Percentiles rank a stretch among this genome's conserved stretches.
These are phyloP conservation scores for Muscidifurax raptorellus DNA, from an alignment of 1,140 invertebrate genomes.

Conservation along the genomic window DNA sequence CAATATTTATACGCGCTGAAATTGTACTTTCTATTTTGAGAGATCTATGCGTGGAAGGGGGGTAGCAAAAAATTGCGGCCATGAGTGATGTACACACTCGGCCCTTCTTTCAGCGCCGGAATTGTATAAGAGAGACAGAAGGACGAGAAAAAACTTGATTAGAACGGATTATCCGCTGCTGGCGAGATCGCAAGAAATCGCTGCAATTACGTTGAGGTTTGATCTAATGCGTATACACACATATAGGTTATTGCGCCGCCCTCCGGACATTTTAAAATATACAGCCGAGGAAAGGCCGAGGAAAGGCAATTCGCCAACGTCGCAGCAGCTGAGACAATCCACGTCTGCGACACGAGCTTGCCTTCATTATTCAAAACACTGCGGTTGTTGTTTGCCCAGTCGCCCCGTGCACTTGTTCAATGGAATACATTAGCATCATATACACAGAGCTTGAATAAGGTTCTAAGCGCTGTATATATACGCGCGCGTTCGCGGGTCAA, in stretches of 20 bases:
- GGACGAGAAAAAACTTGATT: too few species aligned
- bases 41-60: too few species aligned
- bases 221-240: too few species aligned
- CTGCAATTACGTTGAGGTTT: too few species aligned
- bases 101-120: background rate
- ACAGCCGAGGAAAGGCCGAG: background rate
- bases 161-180: background rate
- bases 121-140: too few species aligned
- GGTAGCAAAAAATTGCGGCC: background rate
- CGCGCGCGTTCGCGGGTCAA: background rate
- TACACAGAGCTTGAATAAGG: slow-evolving; percentile 54
- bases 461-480: background rate
- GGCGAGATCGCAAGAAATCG: background rate
- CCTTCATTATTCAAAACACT: slow-evolving; percentile 69
- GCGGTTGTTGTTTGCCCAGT: slow-evolving; percentile 65
- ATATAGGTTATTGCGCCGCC: too few species aligned
- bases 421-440: slow-evolving; percentile 69
- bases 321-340: background rate
- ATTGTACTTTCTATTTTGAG: background rate
- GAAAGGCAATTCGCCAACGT: background rate
- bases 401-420: slow-evolving; percentile 62
- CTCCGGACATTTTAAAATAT: too few species aligned
- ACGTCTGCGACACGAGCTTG: slow-evolving; percentile 37
- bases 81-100: background rate
- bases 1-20: background rate